These are phyloP conservation scores for Flexamia atlantica DNA, from an alignment of 2,888 invertebrate genomes.

Conservation along the genomic window DNA sequence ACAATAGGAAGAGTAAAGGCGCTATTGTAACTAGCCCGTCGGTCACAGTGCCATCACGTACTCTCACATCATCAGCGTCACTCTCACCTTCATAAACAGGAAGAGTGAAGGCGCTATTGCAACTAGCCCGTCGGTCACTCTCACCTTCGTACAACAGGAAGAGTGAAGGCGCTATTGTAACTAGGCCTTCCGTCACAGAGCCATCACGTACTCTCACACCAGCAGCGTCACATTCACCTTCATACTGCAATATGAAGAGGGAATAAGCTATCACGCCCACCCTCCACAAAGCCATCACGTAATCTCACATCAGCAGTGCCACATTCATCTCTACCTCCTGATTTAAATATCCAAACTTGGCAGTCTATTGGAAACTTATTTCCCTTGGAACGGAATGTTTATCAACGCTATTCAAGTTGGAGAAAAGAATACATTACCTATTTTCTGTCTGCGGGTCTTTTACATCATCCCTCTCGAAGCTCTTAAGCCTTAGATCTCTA, in stretches of 20 bases:
- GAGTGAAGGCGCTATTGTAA: too few relatives aligned
- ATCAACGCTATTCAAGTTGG: not conserved
- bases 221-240: too few relatives aligned
- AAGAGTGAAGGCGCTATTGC: too few relatives aligned
- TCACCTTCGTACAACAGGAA: too few relatives aligned
- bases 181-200: too few relatives aligned
- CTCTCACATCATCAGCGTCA: too few relatives aligned
- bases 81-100: too few relatives aligned
- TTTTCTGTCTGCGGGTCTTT: not conserved
- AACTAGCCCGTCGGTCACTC: too few relatives aligned
- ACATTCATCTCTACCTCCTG: not conserved
- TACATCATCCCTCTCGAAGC: not conserved
- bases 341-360: not conserved
- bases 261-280: not conserved
- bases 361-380: constrained; percentile 12
- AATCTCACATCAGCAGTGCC: constrained; percentile 1
- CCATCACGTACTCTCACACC: too few relatives aligned
- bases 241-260: too few relatives aligned
- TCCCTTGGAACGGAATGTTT: constrained; percentile 23
- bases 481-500: too few relatives aligned
- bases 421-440: not conserved
- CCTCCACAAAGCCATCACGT: not conserved
- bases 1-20: too few relatives aligned
- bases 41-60: not conserved
- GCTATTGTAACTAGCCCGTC: not conserved